These are phyloP conservation scores for Notolepis coatsorum DNA, from an alignment of 2,797 vertebrate genomes.

Conservation along the genomic window DNA sequence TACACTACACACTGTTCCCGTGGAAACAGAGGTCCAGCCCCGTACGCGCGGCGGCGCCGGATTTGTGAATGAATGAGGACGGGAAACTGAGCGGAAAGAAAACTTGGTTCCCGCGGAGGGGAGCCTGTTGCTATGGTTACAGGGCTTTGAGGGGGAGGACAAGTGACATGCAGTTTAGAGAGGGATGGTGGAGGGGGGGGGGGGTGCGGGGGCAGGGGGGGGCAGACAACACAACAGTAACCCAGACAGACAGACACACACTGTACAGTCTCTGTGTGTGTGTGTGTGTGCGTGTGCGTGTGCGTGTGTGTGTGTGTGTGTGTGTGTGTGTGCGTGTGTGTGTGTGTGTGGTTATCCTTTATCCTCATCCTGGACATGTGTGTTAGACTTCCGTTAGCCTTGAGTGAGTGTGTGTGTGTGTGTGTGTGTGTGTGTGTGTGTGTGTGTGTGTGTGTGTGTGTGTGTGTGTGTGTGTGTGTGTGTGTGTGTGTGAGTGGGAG, in stretches of 20 bases:
- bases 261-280: neutral
- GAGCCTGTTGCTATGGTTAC: conserved; percentile 63
- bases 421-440: neutral
- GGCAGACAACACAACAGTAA: conserved; percentile 11
- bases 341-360: neutral
- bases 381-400: neutral
- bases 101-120: too few species aligned
- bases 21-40: too few species aligned
- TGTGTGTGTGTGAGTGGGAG: too few species aligned
- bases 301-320: neutral
- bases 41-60: too few species aligned
- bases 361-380: neutral
- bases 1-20: too few species aligned
- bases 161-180: conserved; percentile 29
- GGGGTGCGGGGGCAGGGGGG: conserved; percentile 22
- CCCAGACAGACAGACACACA: conserved; percentile 21
- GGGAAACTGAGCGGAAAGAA: too few species aligned
- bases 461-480: too few species aligned
- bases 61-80: too few species aligned
- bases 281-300: conserved; percentile 8
- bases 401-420: neutral
- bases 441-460: neutral
- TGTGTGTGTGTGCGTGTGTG: neutral
- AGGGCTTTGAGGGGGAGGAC: conserved; percentile 25
- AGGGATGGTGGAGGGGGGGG: conserved; percentile 2